phyloP scores from a whole-genome alignment of 2,888 invertebrate species.

The Esperia sulphurella region DNA sequence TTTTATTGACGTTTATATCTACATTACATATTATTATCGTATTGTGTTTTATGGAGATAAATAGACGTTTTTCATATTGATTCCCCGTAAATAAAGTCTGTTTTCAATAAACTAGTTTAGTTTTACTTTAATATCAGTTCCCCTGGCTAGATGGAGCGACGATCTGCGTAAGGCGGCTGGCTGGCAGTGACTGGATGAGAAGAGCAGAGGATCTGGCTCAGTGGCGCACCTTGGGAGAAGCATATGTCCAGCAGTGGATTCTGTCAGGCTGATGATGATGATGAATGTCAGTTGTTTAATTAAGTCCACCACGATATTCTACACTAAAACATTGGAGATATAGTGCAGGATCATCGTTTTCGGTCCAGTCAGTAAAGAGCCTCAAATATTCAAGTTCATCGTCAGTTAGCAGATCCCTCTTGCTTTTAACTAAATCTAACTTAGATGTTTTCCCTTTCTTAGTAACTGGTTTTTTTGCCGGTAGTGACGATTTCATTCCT shows the following conservation, averaged over 20 bases:
- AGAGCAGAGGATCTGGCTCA: too few relatives aligned
- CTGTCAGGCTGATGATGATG: too few relatives aligned
- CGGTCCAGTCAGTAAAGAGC: slow-evolving; percentile 64
- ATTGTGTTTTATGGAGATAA: slow-evolving; percentile 63
- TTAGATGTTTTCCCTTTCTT: not conserved
- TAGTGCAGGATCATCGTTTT: slow-evolving; percentile 47
- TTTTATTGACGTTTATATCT: slow-evolving; percentile 39
- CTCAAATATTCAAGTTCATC: slow-evolving; percentile 56
- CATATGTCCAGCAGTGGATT: too few relatives aligned
- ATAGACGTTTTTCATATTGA: slow-evolving; percentile 59
- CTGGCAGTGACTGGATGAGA: too few relatives aligned
- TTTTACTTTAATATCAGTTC: not conserved
- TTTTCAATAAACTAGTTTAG: slow-evolving; percentile 52
- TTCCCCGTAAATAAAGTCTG: slow-evolving; percentile 70
- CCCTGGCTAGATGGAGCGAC: too few relatives aligned
- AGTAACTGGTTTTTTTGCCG: not conserved
- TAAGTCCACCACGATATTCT: too few relatives aligned
- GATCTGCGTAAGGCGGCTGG: too few relatives aligned
- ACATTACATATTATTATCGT: slow-evolving; percentile 48
- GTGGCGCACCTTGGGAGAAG: too few relatives aligned
- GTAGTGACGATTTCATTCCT: not conserved
- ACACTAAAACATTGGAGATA: slow-evolving; percentile 37
- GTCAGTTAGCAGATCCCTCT: slow-evolving; percentile 33
- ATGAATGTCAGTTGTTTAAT: too few relatives aligned
- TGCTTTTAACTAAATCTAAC: slow-evolving; percentile 14